These are phyloP conservation scores for Ptychodera flava DNA, from an alignment of 35 echinoderm and acorn worm species.

Conservation along the genomic window DNA sequence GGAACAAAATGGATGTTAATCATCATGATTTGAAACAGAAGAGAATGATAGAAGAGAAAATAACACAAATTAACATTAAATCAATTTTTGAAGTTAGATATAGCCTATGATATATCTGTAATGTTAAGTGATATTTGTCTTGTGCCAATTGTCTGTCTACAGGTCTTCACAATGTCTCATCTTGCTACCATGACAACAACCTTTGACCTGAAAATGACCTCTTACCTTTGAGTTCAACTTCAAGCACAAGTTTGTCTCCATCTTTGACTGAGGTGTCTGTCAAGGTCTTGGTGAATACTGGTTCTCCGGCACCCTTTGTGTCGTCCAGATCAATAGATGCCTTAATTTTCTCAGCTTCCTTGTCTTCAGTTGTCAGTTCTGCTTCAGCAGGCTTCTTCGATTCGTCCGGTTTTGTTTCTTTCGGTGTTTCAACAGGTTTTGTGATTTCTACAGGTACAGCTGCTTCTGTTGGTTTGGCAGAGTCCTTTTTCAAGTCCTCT, in stretches of 20 bases:
- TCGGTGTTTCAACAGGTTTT: neutral
- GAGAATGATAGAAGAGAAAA: too few species aligned
- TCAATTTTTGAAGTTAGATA: too few species aligned
- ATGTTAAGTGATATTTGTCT: too few species aligned
- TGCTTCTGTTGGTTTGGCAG: neutral
- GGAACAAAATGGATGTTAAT: too few species aligned
- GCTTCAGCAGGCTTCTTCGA: neutral
- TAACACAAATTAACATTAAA: too few species aligned
- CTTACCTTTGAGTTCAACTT: slow-evolving; percentile 88
- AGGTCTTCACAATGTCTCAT: too few species aligned
- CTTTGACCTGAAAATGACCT: too few species aligned
- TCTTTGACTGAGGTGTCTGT: slow-evolving; percentile 69
- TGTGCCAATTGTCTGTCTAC: too few species aligned
- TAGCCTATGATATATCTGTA: too few species aligned
- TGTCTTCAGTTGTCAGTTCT: neutral
- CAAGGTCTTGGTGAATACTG: slow-evolving; percentile 44
- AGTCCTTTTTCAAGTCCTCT: neutral
- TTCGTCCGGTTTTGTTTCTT: neutral
- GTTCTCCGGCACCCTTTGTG: slow-evolving; percentile 36
- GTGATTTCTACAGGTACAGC: neutral
- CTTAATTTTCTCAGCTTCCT: slow-evolving; percentile 16
- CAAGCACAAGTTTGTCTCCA: slow-evolving; percentile 62
- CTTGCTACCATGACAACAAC: too few species aligned
- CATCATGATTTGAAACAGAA: too few species aligned
- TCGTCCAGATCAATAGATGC: slow-evolving; percentile 14